Percentiles rank a stretch among this genome's conserved stretches.
Evolutionary conservation across 2,888 invertebrate genomes (phyloP).

Genomic region (Drosophila fungiperda): DNA sequence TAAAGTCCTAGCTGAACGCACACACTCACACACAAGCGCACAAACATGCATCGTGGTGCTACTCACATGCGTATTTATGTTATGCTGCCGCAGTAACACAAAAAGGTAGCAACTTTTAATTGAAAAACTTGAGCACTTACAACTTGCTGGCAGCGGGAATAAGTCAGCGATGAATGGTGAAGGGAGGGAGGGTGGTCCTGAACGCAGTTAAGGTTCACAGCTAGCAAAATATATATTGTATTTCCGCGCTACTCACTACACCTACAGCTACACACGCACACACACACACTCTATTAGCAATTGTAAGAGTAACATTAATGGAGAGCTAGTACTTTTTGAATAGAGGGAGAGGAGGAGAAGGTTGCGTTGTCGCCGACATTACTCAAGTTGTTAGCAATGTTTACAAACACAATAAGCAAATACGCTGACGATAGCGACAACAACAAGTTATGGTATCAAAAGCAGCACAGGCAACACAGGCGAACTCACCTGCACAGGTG

Average conservation of each 20-base stretch:
- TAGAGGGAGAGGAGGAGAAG: conserved; percentile 24
- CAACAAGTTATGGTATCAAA: conserved; percentile 18
- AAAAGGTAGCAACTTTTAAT: conserved; percentile 80
- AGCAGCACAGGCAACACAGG: conserved; percentile 12
- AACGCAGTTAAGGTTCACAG: conserved; percentile 32
- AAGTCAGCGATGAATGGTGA: conserved; percentile 16
- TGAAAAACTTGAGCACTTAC: conserved; percentile 80
- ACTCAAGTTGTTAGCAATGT: conserved; percentile 80
- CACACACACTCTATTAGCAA: conserved; percentile 58
- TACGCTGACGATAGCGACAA: conserved; percentile 61
- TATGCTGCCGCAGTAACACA: conserved; percentile 71
- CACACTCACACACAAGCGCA: conserved; percentile 17
- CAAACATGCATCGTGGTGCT: conserved; percentile 17
- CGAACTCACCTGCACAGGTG: conserved; percentile 49
- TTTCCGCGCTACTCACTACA: conserved; percentile 55
- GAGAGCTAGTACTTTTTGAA: conserved; percentile 28
- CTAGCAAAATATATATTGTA: conserved; percentile 58
- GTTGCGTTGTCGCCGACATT: conserved; percentile 78
- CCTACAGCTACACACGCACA: conserved; percentile 16
- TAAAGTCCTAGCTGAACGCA: conserved; percentile 33
- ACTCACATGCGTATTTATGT: conserved; percentile 76
- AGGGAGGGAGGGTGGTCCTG: not conserved
- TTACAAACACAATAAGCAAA: conserved; percentile 81
- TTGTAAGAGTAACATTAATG: conserved; percentile 50
- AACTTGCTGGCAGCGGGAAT: conserved; percentile 58